Evolutionary conservation across 2,888 invertebrate genomes (phyloP), one percentile per base, ranked within the genome.

Genomic region (Eupelmus urozonus): DNA sequence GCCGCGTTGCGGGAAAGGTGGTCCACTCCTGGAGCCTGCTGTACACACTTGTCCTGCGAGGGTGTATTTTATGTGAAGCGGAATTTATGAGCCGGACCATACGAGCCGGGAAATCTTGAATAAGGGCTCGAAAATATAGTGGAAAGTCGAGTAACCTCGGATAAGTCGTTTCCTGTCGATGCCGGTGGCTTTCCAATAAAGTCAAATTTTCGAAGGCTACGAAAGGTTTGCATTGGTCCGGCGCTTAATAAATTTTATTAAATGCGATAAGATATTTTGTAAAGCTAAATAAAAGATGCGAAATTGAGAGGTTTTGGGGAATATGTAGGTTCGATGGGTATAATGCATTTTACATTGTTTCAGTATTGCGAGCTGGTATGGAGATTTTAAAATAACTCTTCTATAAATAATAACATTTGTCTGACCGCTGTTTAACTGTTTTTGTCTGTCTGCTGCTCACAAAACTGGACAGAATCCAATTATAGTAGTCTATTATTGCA

Each of bases 81-180:
- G 25, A 77, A 77, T 77, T 77, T 77, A 72, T 55, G 53, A 51
- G 42, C 25, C 13, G 25, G n/a, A n/a, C n/a, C n/a, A n/a, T n/a
- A n/a, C n/a, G 51, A 13, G 27, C 57, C 25, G 16, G 65, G n/a
- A 71, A 76, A 65, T 65, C 63, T 57, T 18, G 62, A 63, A 49
- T 42, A 27, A 62, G 45, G 27, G 11, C 16, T 51, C 42, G 18
- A 62, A 60, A 67, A 67, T 65, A 49, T 70, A 72, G 42, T 60
- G 51, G 62, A 72, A 72, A 42, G 5, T 72, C 67, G 11, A 53
- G 67, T 55, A 70, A 5, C 25, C 18, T 9, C 1, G 34, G 72
- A 77, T 77, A 77, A 77, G 62, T 67, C 73, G 42, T 63, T 66
- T 63, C 62, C 70, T 49, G 59, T 62, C 72, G 62, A 60, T 42